Evolutionary conservation across 1,140 invertebrate species (phyloP).

Genomic region (Drosophila bipectinata): DNA sequence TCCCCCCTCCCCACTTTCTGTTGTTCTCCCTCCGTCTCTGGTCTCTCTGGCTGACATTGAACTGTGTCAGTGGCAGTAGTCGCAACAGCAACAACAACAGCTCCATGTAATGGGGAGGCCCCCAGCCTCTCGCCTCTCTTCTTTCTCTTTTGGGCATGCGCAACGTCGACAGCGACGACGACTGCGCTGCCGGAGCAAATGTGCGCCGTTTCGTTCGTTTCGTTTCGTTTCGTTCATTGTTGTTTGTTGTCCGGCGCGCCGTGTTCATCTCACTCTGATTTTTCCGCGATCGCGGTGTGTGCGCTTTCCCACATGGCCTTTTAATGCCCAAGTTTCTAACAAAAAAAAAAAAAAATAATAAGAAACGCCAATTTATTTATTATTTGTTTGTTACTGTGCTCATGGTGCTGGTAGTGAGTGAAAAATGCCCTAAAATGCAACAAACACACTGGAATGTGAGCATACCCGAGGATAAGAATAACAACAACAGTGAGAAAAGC

Average conservation of each 20-base stretch:
- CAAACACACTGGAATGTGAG: conserved; percentile 46
- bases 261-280: conserved; percentile 40
- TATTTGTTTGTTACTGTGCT: conserved; percentile 19
- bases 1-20: not conserved
- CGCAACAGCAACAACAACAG: conserved; percentile 18
- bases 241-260: conserved; percentile 44
- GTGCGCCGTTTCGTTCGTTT: conserved; percentile 7
- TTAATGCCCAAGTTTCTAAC: conserved; percentile 10
- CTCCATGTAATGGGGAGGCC: conserved; percentile 59
- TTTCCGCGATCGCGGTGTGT: conserved; percentile 18
- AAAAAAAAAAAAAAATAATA: not conserved
- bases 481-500: conserved; percentile 24
- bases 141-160: conserved; percentile 33
- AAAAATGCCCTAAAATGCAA: conserved; percentile 57
- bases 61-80: conserved; percentile 69
- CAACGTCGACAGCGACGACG: conserved; percentile 4
- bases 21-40: conserved; percentile 2
- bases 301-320: conserved; percentile 25
- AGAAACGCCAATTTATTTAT: conserved; percentile 5
- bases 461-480: conserved; percentile 35
- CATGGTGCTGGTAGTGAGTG: not conserved
- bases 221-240: conserved; percentile 44
- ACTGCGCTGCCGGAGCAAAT: conserved; percentile 11
- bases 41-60: conserved; percentile 55
- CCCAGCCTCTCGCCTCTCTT: conserved; percentile 19